Evolutionary conservation across 2,113 vertebrate genomes (phyloP).

Genomic region (Gasterosteus nipponicus): DNA sequence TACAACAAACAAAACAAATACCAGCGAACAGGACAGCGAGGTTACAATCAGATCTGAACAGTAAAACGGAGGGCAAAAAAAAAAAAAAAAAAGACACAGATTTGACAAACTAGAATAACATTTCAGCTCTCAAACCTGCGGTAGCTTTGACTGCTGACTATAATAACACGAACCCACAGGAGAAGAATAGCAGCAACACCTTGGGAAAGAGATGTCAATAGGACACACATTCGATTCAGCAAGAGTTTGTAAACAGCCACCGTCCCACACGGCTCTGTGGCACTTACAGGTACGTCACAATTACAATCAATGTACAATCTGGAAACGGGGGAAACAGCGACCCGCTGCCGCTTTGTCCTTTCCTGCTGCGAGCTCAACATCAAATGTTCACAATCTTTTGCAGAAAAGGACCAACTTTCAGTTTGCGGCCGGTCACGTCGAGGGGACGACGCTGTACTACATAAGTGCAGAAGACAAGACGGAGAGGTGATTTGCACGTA

Average conservation of each 20-base stretch:
- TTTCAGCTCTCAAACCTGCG: constrained; percentile 36
- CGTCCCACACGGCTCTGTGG: constrained; percentile 45
- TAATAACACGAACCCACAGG: neutral
- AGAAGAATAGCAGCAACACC: constrained; percentile 63
- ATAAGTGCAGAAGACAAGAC: constrained; percentile 70
- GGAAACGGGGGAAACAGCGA: constrained; percentile 28
- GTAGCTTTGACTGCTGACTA: neutral
- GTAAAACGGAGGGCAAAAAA: constrained; percentile 13
- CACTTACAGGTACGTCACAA: constrained; percentile 51
- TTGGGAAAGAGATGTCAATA: constrained; percentile 19
- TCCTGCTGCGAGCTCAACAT: constrained; percentile 6
- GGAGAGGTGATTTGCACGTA: constrained; percentile 62
- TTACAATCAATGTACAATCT: constrained; percentile 26
- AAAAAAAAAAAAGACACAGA: constrained; percentile 21
- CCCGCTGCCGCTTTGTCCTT: neutral
- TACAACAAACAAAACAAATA: constrained; percentile 51
- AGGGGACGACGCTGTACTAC: constrained; percentile 38
- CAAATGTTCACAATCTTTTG: constrained; percentile 15
- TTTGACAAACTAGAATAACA: constrained; percentile 38
- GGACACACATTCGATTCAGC: constrained; percentile 49
- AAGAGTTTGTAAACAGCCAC: constrained; percentile 66
- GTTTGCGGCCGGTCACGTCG: constrained; percentile 30
- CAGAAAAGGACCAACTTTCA: constrained; percentile 14
- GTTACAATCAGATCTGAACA: constrained; percentile 32
- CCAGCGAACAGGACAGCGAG: constrained; percentile 16